Evolutionary conservation across 2,888 invertebrate genomes (phyloP).

Genomic region (Euspilapteryx auroguttella): DNA sequence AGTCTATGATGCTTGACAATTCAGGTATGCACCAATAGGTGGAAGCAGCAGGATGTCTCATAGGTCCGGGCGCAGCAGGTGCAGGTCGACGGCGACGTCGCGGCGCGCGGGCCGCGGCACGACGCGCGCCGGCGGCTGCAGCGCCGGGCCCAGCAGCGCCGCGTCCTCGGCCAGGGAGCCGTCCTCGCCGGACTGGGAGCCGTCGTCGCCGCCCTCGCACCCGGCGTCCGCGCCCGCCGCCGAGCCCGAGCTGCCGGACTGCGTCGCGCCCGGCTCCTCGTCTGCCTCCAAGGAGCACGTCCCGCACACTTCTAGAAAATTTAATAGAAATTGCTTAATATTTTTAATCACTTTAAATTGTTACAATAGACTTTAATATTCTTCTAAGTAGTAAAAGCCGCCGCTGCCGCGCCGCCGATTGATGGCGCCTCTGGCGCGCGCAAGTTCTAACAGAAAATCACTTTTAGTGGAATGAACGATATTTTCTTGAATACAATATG

Average conservation of each 20-base stretch:
- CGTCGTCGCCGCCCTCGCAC: constrained; percentile 36
- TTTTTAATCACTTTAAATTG: too few species aligned
- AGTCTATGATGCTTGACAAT: too few species aligned
- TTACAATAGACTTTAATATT: too few species aligned
- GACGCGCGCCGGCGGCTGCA: constrained; percentile 18
- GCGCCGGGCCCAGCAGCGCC: constrained; percentile 12
- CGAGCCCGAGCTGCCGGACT: constrained; percentile 47
- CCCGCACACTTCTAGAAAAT: constrained; percentile 47
- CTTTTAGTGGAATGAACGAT: too few species aligned
- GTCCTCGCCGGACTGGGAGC: constrained; percentile 49
- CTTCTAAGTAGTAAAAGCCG: too few species aligned
- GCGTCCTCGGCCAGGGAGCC: constrained; percentile 31
- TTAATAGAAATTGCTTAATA: too few species aligned
- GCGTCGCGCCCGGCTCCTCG: constrained; percentile 32
- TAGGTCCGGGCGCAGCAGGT: constrained; percentile 44
- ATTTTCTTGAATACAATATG: too few species aligned
- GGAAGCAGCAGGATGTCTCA: too few species aligned
- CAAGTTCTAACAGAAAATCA: too few species aligned
- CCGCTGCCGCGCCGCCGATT: too few species aligned
- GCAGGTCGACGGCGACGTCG: constrained; percentile 49
- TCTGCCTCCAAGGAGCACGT: constrained; percentile 49
- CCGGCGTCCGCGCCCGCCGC: constrained; percentile 60
- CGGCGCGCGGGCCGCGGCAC: constrained; percentile 33
- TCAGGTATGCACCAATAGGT: too few species aligned
- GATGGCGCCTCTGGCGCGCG: too few species aligned